Evolutionary conservation across 2,888 invertebrate species (phyloP), one percentile per base, ranked within the genome.

Genomic region (Shargacucullia verbasci): DNA sequence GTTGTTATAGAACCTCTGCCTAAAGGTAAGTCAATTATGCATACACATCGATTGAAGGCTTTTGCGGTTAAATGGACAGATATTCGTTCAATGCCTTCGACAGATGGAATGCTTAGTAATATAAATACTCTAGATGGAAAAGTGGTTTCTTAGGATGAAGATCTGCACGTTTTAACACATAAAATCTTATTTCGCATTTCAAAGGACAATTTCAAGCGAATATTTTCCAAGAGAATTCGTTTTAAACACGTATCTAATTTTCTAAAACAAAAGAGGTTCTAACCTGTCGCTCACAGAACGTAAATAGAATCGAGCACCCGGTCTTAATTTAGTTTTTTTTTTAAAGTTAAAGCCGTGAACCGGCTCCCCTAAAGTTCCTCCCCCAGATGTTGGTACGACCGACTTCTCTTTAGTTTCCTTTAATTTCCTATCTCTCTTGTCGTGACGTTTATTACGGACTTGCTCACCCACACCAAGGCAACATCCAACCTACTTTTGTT

Each of bases 1-100:
- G 85, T 94, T 40, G 92, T 94, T 47, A 94, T 94, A 82, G 94
- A 94, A 81, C 94, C 94, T 9, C 82, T 94, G 13, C 94, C 94
- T 14, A 94, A 92, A 94, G 94, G 94, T 94, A 86, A 84, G 89
- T 82, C 34, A 27, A 59, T 40, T 41, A 9, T 29, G 29, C 4
- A 20, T 20, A 3, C 20, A 3, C 20, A 20, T 20, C 4, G 2
- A 20, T 29, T 29, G 29, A 29, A 29, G 8, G 29, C 2, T 29
- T 29, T 29, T 29, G 29, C 9, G 29, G 29, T 29, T 29, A 6
- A 29, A 6, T 29, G 29, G 29, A 29, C 29, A 29, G 29, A 9
- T 1, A 9, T 27, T 29, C 29, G 29, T 29, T 29, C 7, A 6
- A 6, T 29, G 7, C 7, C 2, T 29, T 29, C 29, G 1, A 9